Base-by-base conservation (phyloP, 2,113 vertebrate species). In the Pyrgilauda ruficollis region DNA sequence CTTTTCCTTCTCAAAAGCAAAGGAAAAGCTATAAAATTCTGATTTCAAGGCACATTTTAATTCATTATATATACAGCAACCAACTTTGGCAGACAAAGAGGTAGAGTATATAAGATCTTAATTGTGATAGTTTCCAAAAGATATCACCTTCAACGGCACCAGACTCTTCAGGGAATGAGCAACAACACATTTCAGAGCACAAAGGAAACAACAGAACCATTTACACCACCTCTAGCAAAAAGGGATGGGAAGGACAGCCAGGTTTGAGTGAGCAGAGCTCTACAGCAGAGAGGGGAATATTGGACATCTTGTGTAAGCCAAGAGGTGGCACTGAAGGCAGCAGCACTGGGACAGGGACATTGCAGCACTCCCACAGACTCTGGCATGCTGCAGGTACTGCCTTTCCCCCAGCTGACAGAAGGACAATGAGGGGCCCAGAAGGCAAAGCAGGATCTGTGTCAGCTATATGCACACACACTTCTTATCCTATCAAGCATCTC, bases 21-120 rank as follows among this genome's bases (percentile, higher is more conserved):
- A 31, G 22, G 63, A 80, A 89, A 90, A 93, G 64, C 66, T 84
- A 9, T 62, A 89, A 24, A 90, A 37, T 28, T 80, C 68, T 49
- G 44, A 89, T 89, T 90, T 80, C 68, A 93, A 97, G 92, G 88
- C 92, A 96, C 93, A 9, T 16, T 94, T 92, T 93, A 93, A 93
- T 97, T 90, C 6, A 39, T 28, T 6, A 63, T 39, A 93, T 43
- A 92, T 3, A 95, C 49, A 94, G 39, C 91, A 88, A 86, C 49
- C 63, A 85, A 11, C 89, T 80, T 73, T 33, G 52, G 76, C 52
- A 84, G 41, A 81, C 61, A 58, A 81, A 68, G 90, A 96, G 78
- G 73, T 84, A 88, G 85, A 6, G 8, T 12, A 52, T 31, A 4
- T 3, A 78, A 92, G n/a, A 82, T 6, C 56, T 80, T 7, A 24